Percentiles rank a stretch among this genome's conserved stretches.
These are phyloP conservation scores for Pollenia angustigena DNA, from an alignment of 2,888 invertebrate species.

Conservation along the genomic window DNA sequence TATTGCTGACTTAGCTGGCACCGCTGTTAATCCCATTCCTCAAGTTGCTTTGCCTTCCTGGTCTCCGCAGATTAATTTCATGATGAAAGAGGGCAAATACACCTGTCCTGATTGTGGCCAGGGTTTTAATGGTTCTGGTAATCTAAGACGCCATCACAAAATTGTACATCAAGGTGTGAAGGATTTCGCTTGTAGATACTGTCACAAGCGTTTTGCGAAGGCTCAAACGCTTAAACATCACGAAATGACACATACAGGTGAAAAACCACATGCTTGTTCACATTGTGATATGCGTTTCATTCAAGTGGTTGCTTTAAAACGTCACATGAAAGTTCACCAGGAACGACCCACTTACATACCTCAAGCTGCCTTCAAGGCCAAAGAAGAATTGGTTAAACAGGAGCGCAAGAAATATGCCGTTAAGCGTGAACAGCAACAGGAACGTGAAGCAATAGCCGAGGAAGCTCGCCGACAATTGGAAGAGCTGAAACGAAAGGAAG, in stretches of 20 bases:
- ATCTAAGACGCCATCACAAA: slow-evolving; percentile 81
- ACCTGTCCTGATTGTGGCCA: slow-evolving; percentile 82
- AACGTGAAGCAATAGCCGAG: slow-evolving; percentile 80
- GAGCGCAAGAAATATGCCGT: slow-evolving; percentile 80
- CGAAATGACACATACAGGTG: slow-evolving; percentile 83
- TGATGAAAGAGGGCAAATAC: slow-evolving; percentile 82
- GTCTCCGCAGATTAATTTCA: slow-evolving; percentile 83
- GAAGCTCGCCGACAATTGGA: slow-evolving; percentile 80
- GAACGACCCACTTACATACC: slow-evolving; percentile 78
- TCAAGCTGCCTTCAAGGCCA: slow-evolving; percentile 77
- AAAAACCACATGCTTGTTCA: slow-evolving; percentile 82
- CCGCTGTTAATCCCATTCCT: slow-evolving; percentile 81
- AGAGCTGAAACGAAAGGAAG: slow-evolving; percentile 78
- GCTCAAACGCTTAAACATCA: slow-evolving; percentile 83
- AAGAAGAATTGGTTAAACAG: slow-evolving; percentile 80
- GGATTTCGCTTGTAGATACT: slow-evolving; percentile 81
- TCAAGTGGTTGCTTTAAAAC: slow-evolving; percentile 81
- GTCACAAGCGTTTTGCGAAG: slow-evolving; percentile 82
- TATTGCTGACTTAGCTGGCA: slow-evolving; percentile 80
- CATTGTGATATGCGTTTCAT: slow-evolving; percentile 82
- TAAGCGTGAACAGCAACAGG: slow-evolving; percentile 79
- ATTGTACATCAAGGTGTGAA: slow-evolving; percentile 83
- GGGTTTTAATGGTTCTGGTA: slow-evolving; percentile 82
- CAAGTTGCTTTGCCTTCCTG: slow-evolving; percentile 81
- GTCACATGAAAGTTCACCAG: slow-evolving; percentile 81